A percentile compares a stretch with the other conserved stretches of the same genome.
Evolutionary conservation across 2,797 vertebrate species (phyloP).

Genomic region (Xerus rutilus): DNA sequence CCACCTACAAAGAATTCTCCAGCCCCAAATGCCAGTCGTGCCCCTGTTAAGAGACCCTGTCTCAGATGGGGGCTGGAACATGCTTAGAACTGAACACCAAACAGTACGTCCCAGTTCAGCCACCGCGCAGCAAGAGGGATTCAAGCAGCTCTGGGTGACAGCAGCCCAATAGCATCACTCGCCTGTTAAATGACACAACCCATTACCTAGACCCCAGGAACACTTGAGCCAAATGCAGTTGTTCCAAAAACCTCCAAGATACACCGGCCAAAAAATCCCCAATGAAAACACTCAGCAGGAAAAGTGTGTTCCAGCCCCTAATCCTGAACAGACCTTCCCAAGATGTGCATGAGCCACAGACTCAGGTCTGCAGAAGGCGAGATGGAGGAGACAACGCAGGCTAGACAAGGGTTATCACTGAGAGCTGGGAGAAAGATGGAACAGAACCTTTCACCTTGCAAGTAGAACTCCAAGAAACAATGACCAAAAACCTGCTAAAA

Average conservation of each 20-base stretch:
- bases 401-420: slow-evolving; percentile 81
- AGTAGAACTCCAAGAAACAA: slow-evolving; percentile 82
- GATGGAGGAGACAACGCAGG: slow-evolving; percentile 81
- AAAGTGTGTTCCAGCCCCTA: slow-evolving; percentile 85
- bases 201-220: slow-evolving; percentile 75
- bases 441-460: slow-evolving; percentile 84
- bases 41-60: background rate
- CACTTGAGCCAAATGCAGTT: slow-evolving; percentile 80
- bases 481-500: slow-evolving; percentile 82
- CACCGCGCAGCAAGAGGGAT: slow-evolving; percentile 34
- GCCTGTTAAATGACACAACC: slow-evolving; percentile 39
- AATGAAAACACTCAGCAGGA: slow-evolving; percentile 86
- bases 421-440: slow-evolving; percentile 84
- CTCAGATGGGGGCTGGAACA: slow-evolving; percentile 25
- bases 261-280: slow-evolving; percentile 85
- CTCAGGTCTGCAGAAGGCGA: slow-evolving; percentile 84
- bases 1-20: background rate
- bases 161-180: background rate
- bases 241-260: slow-evolving; percentile 88
- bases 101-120: slow-evolving; percentile 31
- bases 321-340: slow-evolving; percentile 88
- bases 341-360: slow-evolving; percentile 86
- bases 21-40: background rate
- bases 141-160: slow-evolving; percentile 56
- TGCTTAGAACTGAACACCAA: slow-evolving; percentile 55